Percentiles rank a stretch among this genome's conserved stretches.
These are phyloP conservation scores for Tricholaema leucomelas DNA, from an alignment of 2,113 vertebrate species.

Conservation along the genomic window DNA sequence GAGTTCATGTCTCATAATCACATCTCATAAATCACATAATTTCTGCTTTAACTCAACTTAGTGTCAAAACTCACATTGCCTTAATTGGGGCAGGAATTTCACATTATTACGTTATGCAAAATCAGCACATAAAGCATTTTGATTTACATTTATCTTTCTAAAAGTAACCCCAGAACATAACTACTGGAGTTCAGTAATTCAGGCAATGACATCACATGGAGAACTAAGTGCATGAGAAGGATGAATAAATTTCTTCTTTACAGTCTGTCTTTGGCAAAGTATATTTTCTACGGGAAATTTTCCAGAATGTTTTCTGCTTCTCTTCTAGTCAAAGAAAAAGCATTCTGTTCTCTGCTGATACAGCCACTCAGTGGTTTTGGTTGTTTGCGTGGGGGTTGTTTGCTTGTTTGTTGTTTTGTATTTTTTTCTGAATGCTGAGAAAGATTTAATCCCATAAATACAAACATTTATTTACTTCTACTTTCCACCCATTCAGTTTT, in stretches of 20 bases:
- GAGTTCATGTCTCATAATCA: not conserved
- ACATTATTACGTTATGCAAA: not conserved
- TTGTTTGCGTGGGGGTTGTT: no score
- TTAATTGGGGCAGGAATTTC: not conserved
- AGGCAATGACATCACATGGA: not conserved
- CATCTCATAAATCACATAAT: not conserved
- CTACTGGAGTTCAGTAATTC: not conserved
- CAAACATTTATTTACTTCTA: not conserved
- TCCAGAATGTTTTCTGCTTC: not conserved
- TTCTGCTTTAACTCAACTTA: not conserved
- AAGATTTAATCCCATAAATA: not conserved
- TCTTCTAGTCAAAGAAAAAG: not conserved
- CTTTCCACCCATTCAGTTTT: not conserved
- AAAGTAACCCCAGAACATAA: not conserved
- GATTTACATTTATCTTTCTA: not conserved
- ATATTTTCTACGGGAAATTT: not conserved
- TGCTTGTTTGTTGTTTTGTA: no score
- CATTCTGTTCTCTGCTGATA: not conserved
- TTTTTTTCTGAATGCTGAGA: not conserved
- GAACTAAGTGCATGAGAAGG: not conserved
- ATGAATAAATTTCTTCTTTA: not conserved
- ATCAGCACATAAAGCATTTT: not conserved
- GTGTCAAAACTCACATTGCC: not conserved
- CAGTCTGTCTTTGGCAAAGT: not conserved
- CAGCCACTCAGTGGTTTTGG: accelerated